A percentile compares a stretch with the other conserved stretches of the same genome.
phyloP scores from a whole-genome alignment of 2,888 invertebrate species.

The Leuctra nigra region DNA sequence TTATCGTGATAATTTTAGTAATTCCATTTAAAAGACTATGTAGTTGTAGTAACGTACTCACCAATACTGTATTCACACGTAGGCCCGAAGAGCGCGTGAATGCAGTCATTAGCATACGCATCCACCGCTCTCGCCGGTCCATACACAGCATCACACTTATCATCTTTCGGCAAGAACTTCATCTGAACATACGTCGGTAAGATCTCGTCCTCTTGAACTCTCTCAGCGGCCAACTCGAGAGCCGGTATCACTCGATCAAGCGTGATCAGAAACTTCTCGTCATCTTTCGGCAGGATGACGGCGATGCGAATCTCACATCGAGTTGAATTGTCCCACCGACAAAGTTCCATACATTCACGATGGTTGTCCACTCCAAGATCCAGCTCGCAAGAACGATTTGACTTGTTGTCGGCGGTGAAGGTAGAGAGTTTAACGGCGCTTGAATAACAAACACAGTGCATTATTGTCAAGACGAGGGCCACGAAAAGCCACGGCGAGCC shows the following conservation, averaged over 20 bases:
- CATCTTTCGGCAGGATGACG: constrained; percentile 56
- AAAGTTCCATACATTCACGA: not conserved
- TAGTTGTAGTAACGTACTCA: too few species aligned
- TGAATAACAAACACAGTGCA: too few species aligned
- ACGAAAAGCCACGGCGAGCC: too few species aligned
- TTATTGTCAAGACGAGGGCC: too few species aligned
- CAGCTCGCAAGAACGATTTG: constrained; percentile 9
- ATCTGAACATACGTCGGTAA: constrained; percentile 54
- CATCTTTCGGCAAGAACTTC: constrained; percentile 58
- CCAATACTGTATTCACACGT: constrained; percentile 76
- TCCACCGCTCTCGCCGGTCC: constrained; percentile 65
- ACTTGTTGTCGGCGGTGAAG: not conserved
- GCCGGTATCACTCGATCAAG: constrained; percentile 47
- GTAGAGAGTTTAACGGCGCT: too few species aligned
- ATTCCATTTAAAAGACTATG: too few species aligned
- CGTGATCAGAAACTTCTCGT: constrained; percentile 27
- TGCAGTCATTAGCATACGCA: constrained; percentile 60
- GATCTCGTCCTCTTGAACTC: constrained; percentile 45
- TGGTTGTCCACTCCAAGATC: not conserved
- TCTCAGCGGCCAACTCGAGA: constrained; percentile 53
- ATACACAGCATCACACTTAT: constrained; percentile 65
- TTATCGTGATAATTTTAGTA: too few species aligned
- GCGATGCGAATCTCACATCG: constrained; percentile 57
- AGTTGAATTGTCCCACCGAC: not conserved
- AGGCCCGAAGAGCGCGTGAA: constrained; percentile 73